phyloP scores from a whole-genome alignment of 2,113 vertebrate genomes.

The Callithrix jacchus region DNA sequence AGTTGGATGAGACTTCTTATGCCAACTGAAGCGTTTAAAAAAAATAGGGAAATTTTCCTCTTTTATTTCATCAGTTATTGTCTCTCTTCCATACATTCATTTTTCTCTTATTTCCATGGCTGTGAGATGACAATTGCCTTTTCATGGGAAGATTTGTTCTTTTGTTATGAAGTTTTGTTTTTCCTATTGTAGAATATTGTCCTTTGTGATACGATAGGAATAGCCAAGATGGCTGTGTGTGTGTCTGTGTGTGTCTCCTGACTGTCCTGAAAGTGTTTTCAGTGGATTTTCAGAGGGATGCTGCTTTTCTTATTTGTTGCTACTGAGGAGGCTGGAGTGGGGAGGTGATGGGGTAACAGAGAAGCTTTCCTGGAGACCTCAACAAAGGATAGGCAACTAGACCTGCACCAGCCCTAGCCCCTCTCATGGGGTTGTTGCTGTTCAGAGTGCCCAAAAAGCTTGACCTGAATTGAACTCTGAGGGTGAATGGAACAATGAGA shows the following conservation, averaged over 20 bases:
- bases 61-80: background rate
- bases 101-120: background rate
- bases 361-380: background rate
- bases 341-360: background rate
- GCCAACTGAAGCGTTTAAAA: background rate
- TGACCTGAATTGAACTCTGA: background rate
- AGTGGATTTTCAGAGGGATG: background rate
- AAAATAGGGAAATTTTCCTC: background rate
- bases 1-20: background rate
- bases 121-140: background rate
- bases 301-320: background rate
- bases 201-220: background rate
- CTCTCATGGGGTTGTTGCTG: background rate
- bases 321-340: no score
- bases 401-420: rapidly evolving
- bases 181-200: background rate
- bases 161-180: background rate
- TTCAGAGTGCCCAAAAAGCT: background rate
- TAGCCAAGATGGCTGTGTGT: background rate
- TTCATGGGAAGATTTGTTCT: background rate
- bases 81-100: background rate
- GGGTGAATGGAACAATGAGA: background rate
- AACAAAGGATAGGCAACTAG: background rate
- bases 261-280: background rate
- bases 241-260: background rate